Evolutionary conservation across 92 coral and sea anemone species (phyloP), one percentile per base, ranked within the genome.

Genomic region (Zoanthus gigantus): DNA sequence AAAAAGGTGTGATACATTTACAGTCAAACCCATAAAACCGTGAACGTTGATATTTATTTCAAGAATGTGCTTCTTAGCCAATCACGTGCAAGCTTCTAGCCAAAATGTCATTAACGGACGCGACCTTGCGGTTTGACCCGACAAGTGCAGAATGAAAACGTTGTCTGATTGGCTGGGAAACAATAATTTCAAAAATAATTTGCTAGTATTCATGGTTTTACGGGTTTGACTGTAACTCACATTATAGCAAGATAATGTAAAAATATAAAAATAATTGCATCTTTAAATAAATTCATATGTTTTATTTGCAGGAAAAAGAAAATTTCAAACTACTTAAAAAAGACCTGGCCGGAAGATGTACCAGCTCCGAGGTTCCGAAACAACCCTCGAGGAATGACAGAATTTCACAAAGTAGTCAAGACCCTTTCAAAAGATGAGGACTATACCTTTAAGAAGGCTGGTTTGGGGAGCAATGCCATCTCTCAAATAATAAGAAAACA

Each of bases 311-410:
- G 91, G 47, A 87, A 87, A 77, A 87, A 84, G 79, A 88, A 84
- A 77, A 88, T 82, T 66, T 68, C 88, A 61, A 88, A 69, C 28
- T 88, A 91, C 91, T 79, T 87, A 32, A 91, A 87, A 83, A 63
- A 78, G 29, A 45, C 82, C 16, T 91, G 93, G 91, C 89, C 93
- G 71, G 17, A 53, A 44, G 79, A 61, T n/a, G 50, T 30, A 58
- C 83, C 90, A 87, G 53, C 93, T 48, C 93, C 90, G 32, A 86
- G 76, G 78, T 90, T 87, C 79, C 76, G 88, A 18, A 90, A 86
- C 83, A 58, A 90, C 74, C 56, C 83, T 23, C 82, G 73, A 90
- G 69, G 73, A 74, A 87, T 58, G 17, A 75, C 87, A 75, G 73
- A 81, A 45, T 71, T 87, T 42, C 28, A n/a, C 34, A 46, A 90